phyloP scores from a whole-genome alignment of 2,113 vertebrate species.

The Aramus guarauna region DNA sequence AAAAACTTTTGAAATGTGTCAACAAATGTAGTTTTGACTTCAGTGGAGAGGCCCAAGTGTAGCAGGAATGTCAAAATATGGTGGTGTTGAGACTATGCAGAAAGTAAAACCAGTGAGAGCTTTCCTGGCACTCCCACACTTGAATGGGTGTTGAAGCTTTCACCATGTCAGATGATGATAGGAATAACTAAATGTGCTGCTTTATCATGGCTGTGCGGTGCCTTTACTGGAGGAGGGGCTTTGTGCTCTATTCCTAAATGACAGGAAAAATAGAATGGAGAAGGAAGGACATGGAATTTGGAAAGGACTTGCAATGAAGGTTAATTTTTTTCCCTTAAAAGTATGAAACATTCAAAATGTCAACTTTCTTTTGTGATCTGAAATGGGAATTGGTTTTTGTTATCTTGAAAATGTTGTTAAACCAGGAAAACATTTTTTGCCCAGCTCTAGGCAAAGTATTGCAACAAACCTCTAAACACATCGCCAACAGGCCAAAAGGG shows the following conservation, averaged over 20 bases:
- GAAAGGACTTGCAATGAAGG: not conserved
- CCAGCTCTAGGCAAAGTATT: not conserved
- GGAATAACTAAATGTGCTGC: not conserved
- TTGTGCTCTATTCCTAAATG: not conserved
- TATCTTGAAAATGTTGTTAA: not conserved
- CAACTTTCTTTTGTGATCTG: not conserved
- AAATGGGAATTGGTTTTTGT: not conserved
- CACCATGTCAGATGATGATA: not conserved
- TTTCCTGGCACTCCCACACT: not conserved
- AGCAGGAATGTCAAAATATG: not conserved
- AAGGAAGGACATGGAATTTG: not conserved
- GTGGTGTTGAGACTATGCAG: not conserved
- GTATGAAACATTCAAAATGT: not conserved
- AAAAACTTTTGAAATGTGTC: not conserved
- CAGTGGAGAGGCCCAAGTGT: not conserved
- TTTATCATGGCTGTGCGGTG: not conserved
- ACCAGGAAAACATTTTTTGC: not conserved
- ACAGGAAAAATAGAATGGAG: not conserved
- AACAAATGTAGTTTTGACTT: not conserved
- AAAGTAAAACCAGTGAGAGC: not conserved
- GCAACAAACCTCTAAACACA: not conserved
- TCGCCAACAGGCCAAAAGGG: not conserved
- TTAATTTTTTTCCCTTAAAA: not conserved
- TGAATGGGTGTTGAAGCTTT: not conserved
- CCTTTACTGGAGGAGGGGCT: fast-evolving